phyloP scores from a whole-genome alignment of 2,797 vertebrate genomes.

The Aphelocoma californica region DNA sequence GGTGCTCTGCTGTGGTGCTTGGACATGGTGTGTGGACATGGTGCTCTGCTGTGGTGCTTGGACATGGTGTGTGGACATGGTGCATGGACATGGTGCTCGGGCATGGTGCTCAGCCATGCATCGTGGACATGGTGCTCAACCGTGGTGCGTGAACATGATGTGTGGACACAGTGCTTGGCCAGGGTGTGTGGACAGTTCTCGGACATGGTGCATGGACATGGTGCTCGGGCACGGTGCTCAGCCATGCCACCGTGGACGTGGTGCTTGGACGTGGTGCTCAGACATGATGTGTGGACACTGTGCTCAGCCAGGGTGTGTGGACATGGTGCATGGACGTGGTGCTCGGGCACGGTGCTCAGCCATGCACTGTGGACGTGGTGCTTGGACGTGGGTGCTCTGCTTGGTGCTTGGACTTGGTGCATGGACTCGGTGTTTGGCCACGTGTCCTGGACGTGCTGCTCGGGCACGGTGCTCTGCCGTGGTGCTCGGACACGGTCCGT shows the following conservation, averaged over 20 bases:
- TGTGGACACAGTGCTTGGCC: neutral
- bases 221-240: neutral
- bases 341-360: neutral
- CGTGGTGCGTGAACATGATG: neutral
- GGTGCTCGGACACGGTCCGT: accelerated
- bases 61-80: neutral
- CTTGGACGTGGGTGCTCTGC: neutral
- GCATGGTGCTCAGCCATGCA: neutral
- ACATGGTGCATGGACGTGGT: neutral
- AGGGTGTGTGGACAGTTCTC: neutral
- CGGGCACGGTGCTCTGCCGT: neutral
- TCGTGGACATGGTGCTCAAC: neutral
- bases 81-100: neutral
- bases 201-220: neutral
- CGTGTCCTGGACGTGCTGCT: neutral
- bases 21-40: neutral
- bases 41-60: neutral
- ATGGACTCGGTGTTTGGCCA: neutral
- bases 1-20: neutral
- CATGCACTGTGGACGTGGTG: neutral
- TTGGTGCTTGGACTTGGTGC: neutral
- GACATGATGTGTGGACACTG: neutral
- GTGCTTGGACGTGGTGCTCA: neutral
- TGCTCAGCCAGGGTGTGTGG: neutral
- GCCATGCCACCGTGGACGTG: neutral